Evolutionary conservation across 2,888 invertebrate species (phyloP), one percentile per base, ranked within the genome.

Genomic region (Aproaerema taeniolella): DNA sequence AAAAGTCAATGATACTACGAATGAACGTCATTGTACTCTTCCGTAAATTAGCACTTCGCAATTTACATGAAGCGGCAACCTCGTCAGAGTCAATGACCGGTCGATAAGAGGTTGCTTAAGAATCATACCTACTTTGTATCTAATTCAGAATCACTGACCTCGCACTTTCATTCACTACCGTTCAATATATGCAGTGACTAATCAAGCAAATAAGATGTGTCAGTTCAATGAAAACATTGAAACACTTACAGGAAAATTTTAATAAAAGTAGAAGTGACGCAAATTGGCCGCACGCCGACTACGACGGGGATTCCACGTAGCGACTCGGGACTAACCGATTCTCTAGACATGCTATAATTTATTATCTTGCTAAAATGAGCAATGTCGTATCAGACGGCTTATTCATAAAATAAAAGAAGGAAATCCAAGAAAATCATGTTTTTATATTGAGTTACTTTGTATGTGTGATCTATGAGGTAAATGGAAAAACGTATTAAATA

Each of bases 1-100:
- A n/a, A n/a, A n/a, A n/a, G n/a, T n/a, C n/a, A n/a, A n/a, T n/a
- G n/a, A n/a, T n/a, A n/a, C n/a, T n/a, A n/a, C n/a, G n/a, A n/a
- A n/a, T n/a, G n/a, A n/a, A n/a, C n/a, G n/a, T n/a, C 52, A 56
- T 58, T 64, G 63, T 60, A 59, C 58, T 66, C 57, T 60, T 57
- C 54, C 54, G 61, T 62, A 58, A 71, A 73, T 77, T 68, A 69
- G 66, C 65, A 50, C 57, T 55, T 55, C 61, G 45, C 54, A 61
- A 75, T 76, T 77, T 74, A 62, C 70, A 74, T 71, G 61, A 57
- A 67, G 55, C 55, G 59, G 60, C 62, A 58, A 62, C 61, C 61
- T 57, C 55, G 53, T 58, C 60, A 67, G 71, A 73, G 74, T 64
- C 72, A 60, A 64, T 67, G 77, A 78, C 79, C 78, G 71, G 10